These are phyloP conservation scores for Delphinus delphis DNA, from an alignment of 2,113 vertebrate species.

Conservation along the genomic window DNA sequence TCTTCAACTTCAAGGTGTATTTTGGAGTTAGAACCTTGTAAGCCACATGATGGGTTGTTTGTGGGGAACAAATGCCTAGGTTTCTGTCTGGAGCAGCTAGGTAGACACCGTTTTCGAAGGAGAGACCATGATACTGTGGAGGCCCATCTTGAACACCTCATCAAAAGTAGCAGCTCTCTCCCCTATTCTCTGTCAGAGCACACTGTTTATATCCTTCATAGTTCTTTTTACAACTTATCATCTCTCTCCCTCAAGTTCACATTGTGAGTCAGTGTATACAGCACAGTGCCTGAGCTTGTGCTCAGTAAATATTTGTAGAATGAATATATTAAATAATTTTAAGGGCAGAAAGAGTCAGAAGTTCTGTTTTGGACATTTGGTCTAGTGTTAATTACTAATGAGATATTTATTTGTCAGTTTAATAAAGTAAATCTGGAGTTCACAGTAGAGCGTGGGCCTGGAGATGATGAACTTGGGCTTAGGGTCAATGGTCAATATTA, in stretches of 20 bases:
- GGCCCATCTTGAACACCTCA: background rate
- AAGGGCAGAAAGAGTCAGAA: background rate
- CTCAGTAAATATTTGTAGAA: conserved; percentile 10
- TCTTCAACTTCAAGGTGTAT: background rate
- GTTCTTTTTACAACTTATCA: background rate
- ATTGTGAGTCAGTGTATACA: background rate
- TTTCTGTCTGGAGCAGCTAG: background rate
- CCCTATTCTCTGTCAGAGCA: background rate
- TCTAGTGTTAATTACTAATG: conserved; percentile 6
- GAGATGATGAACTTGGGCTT: background rate
- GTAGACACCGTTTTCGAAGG: background rate
- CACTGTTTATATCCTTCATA: background rate
- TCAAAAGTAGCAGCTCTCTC: background rate
- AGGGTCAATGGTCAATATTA: background rate
- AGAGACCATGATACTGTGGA: background rate
- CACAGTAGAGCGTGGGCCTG: background rate
- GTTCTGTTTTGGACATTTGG: conserved; percentile 18
- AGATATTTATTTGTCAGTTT: background rate
- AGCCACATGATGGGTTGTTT: background rate
- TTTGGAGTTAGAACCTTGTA: background rate
- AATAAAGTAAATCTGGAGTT: conserved; percentile 25
- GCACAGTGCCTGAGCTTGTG: background rate
- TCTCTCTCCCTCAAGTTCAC: background rate
- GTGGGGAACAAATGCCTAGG: background rate
- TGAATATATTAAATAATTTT: conserved; percentile 32